Evolutionary conservation across 2,797 vertebrate species (phyloP).

Genomic region (Chelidonichthys spinosus): DNA sequence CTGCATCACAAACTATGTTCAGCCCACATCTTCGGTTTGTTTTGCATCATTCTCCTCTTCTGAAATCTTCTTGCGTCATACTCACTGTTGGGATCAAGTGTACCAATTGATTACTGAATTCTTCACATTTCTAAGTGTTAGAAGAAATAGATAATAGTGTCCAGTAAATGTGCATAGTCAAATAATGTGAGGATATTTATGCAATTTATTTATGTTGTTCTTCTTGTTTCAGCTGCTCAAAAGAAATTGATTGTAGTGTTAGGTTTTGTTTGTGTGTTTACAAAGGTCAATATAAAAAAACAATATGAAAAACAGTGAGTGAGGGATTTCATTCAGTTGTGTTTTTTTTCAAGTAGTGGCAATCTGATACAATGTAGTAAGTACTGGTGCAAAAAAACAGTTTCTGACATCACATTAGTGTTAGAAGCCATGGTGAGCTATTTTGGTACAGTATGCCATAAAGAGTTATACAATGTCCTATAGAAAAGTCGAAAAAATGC

Average conservation of each 20-base stretch:
- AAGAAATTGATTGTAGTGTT: not conserved
- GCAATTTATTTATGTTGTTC: conserved; percentile 16
- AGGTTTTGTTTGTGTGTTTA: conserved; percentile 42
- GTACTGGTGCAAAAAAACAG: not conserved
- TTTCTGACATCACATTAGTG: not conserved
- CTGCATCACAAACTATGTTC: conserved; percentile 34
- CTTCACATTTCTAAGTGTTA: not conserved
- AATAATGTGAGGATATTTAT: conserved; percentile 19
- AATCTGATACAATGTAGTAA: not conserved
- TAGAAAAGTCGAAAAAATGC: no score
- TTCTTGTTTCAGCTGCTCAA: not conserved
- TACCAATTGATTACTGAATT: conserved; percentile 10
- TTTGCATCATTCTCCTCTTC: conserved; percentile 13
- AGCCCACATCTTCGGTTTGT: not conserved
- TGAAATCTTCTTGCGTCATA: conserved; percentile 19
- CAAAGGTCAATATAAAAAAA: conserved; percentile 39
- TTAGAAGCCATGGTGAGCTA: not conserved
- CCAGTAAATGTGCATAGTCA: conserved; percentile 1
- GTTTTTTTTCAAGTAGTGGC: not conserved
- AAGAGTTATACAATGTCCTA: not conserved
- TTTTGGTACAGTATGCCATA: not conserved
- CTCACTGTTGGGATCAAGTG: conserved; percentile 17
- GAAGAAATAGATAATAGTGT: not conserved
- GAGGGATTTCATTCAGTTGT: conserved; percentile 4
- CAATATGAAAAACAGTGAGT: not conserved